Conservation (phyloP, 2,113 vertebrate genomes). For the Nothoprocta perdicaria region DNA sequence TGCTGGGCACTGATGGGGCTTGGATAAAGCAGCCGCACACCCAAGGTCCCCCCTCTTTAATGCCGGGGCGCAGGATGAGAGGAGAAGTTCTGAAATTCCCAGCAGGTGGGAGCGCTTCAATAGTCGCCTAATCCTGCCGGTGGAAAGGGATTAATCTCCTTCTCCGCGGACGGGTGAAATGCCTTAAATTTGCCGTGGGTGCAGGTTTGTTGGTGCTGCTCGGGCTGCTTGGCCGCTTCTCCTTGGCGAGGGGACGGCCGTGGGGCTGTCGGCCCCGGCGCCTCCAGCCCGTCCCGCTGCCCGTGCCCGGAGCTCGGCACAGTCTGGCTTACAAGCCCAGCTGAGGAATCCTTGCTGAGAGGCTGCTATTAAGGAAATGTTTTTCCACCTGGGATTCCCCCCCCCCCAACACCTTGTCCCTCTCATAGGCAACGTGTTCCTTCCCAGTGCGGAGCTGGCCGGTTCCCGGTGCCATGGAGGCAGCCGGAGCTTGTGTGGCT, state of each 20-base stretch:
- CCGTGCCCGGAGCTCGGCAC: not conserved
- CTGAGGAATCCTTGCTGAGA: not conserved
- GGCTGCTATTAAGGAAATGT: not conserved
- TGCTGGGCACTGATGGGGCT: conserved; percentile 31
- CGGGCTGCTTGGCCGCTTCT: not conserved
- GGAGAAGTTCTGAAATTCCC: conserved; percentile 38
- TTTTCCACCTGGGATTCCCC: not conserved
- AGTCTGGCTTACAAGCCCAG: not conserved
- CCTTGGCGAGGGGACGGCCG: not conserved
- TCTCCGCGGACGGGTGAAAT: not conserved
- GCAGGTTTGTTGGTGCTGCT: not conserved
- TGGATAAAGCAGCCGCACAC: conserved; percentile 15
- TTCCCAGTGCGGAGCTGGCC: not conserved
- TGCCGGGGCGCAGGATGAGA: not conserved
- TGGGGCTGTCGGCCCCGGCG: not conserved
- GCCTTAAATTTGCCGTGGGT: not conserved
- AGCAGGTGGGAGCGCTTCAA: conserved; percentile 56
- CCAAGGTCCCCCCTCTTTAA: not conserved
- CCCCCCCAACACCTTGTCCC: not conserved
- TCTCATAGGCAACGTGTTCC: not conserved
- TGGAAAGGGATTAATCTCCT: conserved; percentile 58
- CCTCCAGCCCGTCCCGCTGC: not conserved
- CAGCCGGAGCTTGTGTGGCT: not conserved
- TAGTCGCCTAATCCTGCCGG: conserved; percentile 42
- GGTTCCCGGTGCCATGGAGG: not conserved